Conservation (phyloP, 1,140 invertebrate genomes). For the Oscheius sp. region DNA sequence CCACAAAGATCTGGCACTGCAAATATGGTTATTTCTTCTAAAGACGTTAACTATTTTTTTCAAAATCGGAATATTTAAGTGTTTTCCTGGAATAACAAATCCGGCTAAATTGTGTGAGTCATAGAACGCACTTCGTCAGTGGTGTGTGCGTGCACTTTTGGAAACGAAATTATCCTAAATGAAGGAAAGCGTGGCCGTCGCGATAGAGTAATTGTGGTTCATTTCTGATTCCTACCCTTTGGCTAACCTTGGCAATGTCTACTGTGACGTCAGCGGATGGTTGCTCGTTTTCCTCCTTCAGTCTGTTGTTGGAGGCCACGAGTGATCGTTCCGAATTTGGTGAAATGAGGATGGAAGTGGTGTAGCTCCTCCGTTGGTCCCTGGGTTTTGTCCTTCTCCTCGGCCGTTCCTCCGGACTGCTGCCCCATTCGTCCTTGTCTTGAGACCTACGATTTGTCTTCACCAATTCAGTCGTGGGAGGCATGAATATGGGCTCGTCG, state of each 20-base stretch:
- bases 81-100: neutral
- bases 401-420: conserved; percentile 32
- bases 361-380: conserved; percentile 50
- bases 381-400: conserved; percentile 9
- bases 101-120: too few species aligned
- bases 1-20: conserved; percentile 44
- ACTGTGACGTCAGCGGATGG: conserved; percentile 50
- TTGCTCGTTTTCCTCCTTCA: conserved; percentile 44
- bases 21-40: too few species aligned
- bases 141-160: too few species aligned
- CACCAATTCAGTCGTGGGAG: conserved; percentile 48
- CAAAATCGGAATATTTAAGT: conserved; percentile 37
- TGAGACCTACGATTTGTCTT: conserved; percentile 32
- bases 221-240: neutral
- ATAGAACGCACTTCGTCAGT: too few species aligned
- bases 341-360: conserved; percentile 57
- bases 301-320: conserved; percentile 25
- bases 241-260: conserved; percentile 45
- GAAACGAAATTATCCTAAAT: too few species aligned
- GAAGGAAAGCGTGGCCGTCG: too few species aligned
- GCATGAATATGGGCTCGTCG: conserved; percentile 49
- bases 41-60: too few species aligned
- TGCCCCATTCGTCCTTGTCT: conserved; percentile 37
- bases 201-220: neutral
- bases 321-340: conserved; percentile 45